These are phyloP conservation scores for Pipa parva DNA, from an alignment of 2,113 vertebrate species.

Conservation along the genomic window DNA sequence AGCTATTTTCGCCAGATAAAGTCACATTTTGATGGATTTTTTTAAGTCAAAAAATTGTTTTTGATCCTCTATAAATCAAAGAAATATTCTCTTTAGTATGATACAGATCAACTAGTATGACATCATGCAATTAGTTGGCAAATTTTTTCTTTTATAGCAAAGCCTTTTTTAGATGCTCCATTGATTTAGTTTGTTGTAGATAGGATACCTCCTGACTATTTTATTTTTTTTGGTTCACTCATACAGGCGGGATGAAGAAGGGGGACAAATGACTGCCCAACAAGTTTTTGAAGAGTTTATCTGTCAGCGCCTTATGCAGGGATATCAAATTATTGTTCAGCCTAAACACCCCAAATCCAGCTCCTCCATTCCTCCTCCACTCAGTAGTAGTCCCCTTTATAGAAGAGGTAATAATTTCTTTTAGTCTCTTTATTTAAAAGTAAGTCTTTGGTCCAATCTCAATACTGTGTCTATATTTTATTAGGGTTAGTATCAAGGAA, in stretches of 20 bases:
- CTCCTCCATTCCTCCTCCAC: slow-evolving; percentile 65
- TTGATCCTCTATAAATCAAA: no score
- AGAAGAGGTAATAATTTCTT: slow-evolving; percentile 71
- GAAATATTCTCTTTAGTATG: no score
- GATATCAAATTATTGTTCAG: slow-evolving; percentile 95
- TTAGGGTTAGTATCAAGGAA: slow-evolving; percentile 87
- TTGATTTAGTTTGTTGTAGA: no score
- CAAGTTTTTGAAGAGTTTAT: slow-evolving; percentile 98
- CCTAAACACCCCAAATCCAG: slow-evolving; percentile 71
- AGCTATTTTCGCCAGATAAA: no score
- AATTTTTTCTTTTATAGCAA: no score
- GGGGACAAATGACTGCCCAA: slow-evolving; percentile 81
- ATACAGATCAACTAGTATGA: no score
- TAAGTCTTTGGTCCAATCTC: neutral
- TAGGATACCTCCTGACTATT: no score
- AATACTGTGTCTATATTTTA: slow-evolving; percentile 5
- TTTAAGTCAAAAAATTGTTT: no score
- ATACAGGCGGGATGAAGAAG: slow-evolving; percentile 87
- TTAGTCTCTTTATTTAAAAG: neutral
- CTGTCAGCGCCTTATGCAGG: slow-evolving; percentile 96
- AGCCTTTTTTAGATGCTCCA: no score
- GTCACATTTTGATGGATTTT: no score
- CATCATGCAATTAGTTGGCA: no score
- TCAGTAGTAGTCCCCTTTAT: slow-evolving; percentile 94
- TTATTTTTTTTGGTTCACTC: no score